A percentile compares a stretch with the other conserved stretches of the same genome.
These are phyloP conservation scores for Syrmaticus mikado DNA, from an alignment of 2,113 vertebrate species.

Conservation along the genomic window DNA sequence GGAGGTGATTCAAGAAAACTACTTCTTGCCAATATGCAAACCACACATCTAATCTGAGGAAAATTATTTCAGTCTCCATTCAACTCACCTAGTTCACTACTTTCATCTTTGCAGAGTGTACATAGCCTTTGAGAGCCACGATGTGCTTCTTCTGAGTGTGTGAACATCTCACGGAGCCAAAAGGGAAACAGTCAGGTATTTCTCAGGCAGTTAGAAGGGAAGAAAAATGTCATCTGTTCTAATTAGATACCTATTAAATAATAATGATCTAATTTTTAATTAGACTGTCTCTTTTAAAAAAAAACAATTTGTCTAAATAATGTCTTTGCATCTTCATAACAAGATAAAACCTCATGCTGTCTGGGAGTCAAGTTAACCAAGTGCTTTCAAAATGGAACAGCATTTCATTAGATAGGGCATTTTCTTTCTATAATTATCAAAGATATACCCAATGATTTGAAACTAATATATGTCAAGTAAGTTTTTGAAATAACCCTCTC, in stretches of 20 bases:
- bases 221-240: slow-evolving; percentile 18
- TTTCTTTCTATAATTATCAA: neutral
- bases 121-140: fast-evolving
- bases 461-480: neutral
- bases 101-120: fast-evolving
- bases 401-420: neutral
- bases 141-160: neutral
- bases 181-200: neutral
- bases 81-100: neutral
- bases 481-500: neutral
- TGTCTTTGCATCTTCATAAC: neutral
- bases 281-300: slow-evolving; percentile 3
- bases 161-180: fast-evolving
- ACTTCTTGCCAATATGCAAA: neutral
- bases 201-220: neutral
- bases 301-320: slow-evolving; percentile 27
- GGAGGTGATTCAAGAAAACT: neutral
- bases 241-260: slow-evolving; percentile 43
- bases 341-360: neutral
- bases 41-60: neutral
- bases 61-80: neutral
- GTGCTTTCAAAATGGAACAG: neutral
- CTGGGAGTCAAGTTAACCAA: neutral
- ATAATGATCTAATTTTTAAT: slow-evolving; percentile 50
- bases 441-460: neutral